Conservation (phyloP, 2,113 vertebrate genomes). For the Sylvia atricapilla region DNA sequence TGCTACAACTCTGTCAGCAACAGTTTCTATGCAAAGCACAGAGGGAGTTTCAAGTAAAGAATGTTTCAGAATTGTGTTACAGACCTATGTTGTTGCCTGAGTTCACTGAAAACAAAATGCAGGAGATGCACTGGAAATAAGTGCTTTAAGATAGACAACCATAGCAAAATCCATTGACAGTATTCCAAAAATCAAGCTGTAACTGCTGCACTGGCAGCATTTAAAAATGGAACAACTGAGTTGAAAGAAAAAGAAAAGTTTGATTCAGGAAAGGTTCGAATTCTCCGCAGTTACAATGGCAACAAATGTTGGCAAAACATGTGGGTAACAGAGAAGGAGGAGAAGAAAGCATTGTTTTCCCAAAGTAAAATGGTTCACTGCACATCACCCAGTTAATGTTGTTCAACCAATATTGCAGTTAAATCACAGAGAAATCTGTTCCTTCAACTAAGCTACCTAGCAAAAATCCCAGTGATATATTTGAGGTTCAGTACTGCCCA, state of each 20-base stretch:
- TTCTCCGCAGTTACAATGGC: background rate
- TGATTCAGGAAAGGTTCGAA: background rate
- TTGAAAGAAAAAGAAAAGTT: background rate
- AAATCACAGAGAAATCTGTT: background rate
- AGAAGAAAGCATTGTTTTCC: background rate
- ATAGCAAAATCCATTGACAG: background rate
- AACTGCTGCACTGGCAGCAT: background rate
- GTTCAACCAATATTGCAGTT: background rate
- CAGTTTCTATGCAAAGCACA: background rate
- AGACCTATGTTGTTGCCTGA: background rate
- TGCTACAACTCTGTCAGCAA: background rate
- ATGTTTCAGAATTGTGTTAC: background rate
- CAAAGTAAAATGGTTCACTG: background rate
- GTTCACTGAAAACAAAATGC: background rate
- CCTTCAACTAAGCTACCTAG: conserved; percentile 12
- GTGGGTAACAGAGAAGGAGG: background rate
- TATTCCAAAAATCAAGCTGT: background rate
- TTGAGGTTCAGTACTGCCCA: background rate
- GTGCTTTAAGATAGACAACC: background rate
- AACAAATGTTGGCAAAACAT: background rate
- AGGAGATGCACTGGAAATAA: background rate
- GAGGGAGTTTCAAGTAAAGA: background rate
- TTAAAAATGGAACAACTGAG: background rate
- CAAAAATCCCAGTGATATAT: background rate
- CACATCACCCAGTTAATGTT: background rate